phyloP scores from a whole-genome alignment of 2,888 invertebrate species.

The Amphipoea lucens region DNA sequence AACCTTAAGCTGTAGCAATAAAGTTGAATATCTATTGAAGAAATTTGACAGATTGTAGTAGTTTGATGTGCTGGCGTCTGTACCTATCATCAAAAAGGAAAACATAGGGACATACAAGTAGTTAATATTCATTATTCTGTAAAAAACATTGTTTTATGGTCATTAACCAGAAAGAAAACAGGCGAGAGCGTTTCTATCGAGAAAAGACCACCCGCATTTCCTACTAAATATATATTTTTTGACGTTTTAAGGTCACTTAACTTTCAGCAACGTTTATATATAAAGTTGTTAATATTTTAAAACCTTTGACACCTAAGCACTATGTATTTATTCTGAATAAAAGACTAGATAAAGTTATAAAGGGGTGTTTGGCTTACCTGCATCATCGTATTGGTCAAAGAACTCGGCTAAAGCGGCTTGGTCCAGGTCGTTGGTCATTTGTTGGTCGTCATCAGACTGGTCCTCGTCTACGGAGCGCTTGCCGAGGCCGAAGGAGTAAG shows the following conservation, averaged over 20 bases:
- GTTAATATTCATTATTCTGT: too few relatives aligned
- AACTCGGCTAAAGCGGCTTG: conserved; percentile 82
- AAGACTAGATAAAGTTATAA: background rate
- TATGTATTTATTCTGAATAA: background rate
- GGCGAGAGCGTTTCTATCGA: too few relatives aligned
- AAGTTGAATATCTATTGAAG: too few relatives aligned
- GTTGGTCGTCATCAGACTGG: conserved; percentile 79
- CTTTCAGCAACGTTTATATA: background rate
- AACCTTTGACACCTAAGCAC: too few relatives aligned
- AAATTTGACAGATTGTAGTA: too few relatives aligned
- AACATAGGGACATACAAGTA: too few relatives aligned
- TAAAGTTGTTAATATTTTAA: background rate
- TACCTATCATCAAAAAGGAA: too few relatives aligned
- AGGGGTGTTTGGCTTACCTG: conserved; percentile 68
- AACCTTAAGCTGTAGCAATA: too few relatives aligned
- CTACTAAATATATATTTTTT: background rate
- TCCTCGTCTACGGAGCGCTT: conserved; percentile 87
- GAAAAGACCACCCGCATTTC: too few relatives aligned
- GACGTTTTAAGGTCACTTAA: background rate
- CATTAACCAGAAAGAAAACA: too few relatives aligned
- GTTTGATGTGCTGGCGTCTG: too few relatives aligned
- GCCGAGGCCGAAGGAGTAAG: conserved; percentile 86
- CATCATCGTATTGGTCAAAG: conserved; percentile 84
- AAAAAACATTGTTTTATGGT: too few relatives aligned
- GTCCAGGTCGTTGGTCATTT: conserved; percentile 75